Evolutionary conservation across 2,113 vertebrate genomes (phyloP).

Genomic region (Sclerurus mexicanus): DNA sequence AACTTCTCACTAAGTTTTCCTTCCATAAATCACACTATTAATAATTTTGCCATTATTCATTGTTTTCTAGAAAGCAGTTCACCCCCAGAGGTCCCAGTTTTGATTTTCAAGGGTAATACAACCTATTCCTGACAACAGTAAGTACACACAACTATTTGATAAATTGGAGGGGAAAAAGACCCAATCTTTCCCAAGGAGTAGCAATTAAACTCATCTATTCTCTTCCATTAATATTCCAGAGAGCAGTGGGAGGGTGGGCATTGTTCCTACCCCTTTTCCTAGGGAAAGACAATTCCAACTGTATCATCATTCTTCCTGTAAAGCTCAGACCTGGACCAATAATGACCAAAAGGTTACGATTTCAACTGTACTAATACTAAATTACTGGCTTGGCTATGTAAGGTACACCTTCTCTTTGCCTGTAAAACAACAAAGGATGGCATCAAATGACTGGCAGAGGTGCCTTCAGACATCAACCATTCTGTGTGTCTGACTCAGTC

Average conservation of each 20-base stretch:
- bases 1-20: not conserved
- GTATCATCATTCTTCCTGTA: not conserved
- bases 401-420: not conserved
- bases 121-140: not conserved
- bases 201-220: not conserved
- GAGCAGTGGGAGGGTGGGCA: not conserved
- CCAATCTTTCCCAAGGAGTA: not conserved
- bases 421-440: not conserved
- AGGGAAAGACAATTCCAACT: not conserved
- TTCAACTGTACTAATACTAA: not conserved
- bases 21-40: not conserved
- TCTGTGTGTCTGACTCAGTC: not conserved
- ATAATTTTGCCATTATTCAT: not conserved
- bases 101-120: not conserved
- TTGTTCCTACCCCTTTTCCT: not conserved
- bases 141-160: not conserved
- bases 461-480: not conserved
- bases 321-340: not conserved
- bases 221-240: not conserved
- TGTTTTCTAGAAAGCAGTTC: not conserved
- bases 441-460: not conserved
- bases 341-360: not conserved
- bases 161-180: not conserved
- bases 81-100: not conserved
- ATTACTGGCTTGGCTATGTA: not conserved